phyloP scores from a whole-genome alignment of 2,113 vertebrate species.

The Leptodactylus fuscus region DNA sequence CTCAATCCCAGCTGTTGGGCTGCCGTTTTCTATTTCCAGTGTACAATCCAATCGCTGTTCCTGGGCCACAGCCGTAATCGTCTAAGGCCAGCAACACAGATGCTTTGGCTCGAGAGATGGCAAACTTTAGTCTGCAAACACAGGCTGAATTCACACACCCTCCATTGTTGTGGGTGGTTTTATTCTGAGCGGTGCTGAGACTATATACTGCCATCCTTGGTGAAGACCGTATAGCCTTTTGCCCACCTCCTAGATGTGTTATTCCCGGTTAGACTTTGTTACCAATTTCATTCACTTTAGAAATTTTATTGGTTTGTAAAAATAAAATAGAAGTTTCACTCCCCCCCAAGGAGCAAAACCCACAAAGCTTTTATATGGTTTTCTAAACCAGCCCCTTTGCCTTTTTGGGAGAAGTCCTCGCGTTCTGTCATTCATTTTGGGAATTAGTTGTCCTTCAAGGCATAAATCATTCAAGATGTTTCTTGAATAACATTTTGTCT shows the following conservation, averaged over 20 bases:
- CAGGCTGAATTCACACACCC: neutral
- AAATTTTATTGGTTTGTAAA: too few species aligned
- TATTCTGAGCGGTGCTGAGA: neutral
- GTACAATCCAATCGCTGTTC: neutral
- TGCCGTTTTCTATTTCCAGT: conserved; percentile 10
- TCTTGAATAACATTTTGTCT: neutral
- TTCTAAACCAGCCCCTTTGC: neutral
- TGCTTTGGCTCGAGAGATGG: conserved; percentile 11
- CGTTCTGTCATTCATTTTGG: neutral
- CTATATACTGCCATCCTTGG: neutral
- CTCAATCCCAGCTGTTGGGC: conserved; percentile 26
- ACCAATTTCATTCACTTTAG: too few species aligned
- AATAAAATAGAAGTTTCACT: too few species aligned
- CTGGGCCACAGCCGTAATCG: neutral
- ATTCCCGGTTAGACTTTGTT: neutral
- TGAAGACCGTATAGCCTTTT: neutral
- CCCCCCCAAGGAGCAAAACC: too few species aligned
- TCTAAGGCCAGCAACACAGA: neutral
- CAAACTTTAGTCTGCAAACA: neutral
- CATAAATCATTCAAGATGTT: neutral
- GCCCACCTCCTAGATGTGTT: neutral
- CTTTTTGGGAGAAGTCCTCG: neutral
- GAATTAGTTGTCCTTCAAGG: neutral
- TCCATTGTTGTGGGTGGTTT: neutral
- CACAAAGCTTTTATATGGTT: neutral